Percentiles rank a stretch among this genome's conserved stretches.
phyloP scores from a whole-genome alignment of 2,113 vertebrate genomes.

The Indri indri region DNA sequence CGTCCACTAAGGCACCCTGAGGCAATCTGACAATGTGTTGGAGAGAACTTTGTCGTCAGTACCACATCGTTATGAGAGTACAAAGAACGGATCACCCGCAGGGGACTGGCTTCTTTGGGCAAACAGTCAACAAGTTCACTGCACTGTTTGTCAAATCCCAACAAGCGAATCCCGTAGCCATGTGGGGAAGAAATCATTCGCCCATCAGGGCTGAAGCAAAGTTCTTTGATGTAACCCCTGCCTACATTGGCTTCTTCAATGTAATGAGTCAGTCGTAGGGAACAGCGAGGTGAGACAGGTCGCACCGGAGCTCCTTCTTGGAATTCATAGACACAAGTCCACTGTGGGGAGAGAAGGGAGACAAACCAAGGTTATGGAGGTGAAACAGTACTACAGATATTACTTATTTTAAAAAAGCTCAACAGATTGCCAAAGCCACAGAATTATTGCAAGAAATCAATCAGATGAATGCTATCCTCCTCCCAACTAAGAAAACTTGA shows the following conservation, averaged over 20 bases:
- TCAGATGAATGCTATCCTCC: background rate
- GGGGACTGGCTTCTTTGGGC: constrained; percentile 92
- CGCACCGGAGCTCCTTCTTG: constrained; percentile 91
- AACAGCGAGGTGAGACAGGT: constrained; percentile 93
- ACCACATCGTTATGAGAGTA: constrained; percentile 99
- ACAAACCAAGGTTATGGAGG: constrained; percentile 60
- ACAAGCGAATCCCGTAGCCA: constrained; percentile 95
- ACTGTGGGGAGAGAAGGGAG: constrained; percentile 84
- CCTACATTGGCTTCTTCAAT: constrained; percentile 98
- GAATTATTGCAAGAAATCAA: background rate
- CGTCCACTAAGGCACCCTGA: constrained; percentile 99
- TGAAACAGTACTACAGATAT: background rate
- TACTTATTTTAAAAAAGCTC: background rate
- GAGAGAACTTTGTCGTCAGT: constrained; percentile 99
- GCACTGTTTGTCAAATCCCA: constrained; percentile 94
- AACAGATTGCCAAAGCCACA: background rate
- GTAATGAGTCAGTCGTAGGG: constrained; percentile 95
- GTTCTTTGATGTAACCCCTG: constrained; percentile 97
- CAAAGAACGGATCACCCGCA: constrained; percentile 95
- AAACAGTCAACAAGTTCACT: constrained; percentile 97
- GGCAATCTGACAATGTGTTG: constrained; percentile 99
- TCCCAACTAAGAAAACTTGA: background rate
- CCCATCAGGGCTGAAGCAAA: constrained; percentile 98
- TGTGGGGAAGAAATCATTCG: constrained; percentile 98
- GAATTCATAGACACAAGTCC: constrained; percentile 99